Evolutionary conservation across 1,140 invertebrate genomes (phyloP).

Genomic region (Archivesica marissinica): DNA sequence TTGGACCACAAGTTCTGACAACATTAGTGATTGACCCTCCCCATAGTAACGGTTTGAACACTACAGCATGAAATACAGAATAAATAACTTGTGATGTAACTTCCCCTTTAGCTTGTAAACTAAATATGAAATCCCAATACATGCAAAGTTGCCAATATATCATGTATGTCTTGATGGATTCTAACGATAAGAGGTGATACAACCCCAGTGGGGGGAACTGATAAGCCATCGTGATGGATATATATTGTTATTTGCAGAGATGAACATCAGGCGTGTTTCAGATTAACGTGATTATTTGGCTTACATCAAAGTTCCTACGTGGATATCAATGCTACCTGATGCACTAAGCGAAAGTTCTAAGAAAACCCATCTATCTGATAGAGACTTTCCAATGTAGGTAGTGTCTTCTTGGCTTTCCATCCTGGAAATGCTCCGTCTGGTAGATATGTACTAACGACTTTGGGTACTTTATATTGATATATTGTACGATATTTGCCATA

Average conservation of each 20-base stretch:
- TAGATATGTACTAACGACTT: no score
- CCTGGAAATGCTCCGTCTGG: no score
- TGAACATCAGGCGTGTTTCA: slow-evolving; percentile 12
- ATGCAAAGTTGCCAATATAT: slow-evolving; percentile 23
- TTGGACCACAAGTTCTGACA: no score
- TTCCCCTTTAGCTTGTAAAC: slow-evolving; percentile 12
- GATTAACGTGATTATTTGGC: neutral
- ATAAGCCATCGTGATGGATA: slow-evolving; percentile 17
- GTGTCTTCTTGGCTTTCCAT: no score
- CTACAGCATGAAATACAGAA: no score
- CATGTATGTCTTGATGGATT: neutral
- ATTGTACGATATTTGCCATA: no score
- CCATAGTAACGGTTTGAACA: no score
- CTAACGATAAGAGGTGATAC: neutral
- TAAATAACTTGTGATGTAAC: neutral
- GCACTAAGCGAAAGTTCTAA: no score
- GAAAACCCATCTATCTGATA: no score
- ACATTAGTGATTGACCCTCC: no score
- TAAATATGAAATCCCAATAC: neutral
- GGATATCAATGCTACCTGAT: slow-evolving; percentile 8
- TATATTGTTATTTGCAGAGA: slow-evolving; percentile 19
- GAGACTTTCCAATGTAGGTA: no score
- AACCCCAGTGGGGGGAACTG: neutral
- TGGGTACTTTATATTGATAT: no score
- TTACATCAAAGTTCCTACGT: slow-evolving; percentile 2